These are phyloP conservation scores for Hirudo medicinalis DNA, from an alignment of 1,140 invertebrate genomes.

Conservation along the genomic window DNA sequence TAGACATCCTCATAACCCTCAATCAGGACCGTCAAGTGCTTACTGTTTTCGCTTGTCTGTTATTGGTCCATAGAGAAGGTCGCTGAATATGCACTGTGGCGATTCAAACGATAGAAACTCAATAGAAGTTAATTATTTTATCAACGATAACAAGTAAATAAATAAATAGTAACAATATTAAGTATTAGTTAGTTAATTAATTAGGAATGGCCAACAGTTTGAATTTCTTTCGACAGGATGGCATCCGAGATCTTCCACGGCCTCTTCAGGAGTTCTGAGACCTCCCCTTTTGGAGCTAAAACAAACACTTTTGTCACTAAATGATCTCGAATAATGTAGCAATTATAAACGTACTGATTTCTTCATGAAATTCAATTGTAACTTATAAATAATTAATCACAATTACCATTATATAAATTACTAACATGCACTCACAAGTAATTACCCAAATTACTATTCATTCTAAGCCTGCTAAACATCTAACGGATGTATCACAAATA, in stretches of 20 bases:
- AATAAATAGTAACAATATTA: background rate
- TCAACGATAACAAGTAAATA: no score
- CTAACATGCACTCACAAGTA: no score
- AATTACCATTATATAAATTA: no score
- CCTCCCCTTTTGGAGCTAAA: constrained; percentile 30
- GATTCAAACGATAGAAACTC: background rate
- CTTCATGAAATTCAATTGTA: no score
- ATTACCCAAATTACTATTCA: no score
- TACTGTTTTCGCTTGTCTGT: background rate
- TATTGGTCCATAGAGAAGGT: constrained; percentile 1
- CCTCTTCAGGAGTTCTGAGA: constrained; percentile 55
- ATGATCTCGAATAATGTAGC: no score
- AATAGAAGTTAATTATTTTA: background rate
- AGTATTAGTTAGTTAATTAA: background rate
- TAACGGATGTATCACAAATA: no score
- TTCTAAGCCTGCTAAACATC: no score
- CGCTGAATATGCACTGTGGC: background rate
- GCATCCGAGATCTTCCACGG: constrained; percentile 56
- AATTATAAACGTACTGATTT: no score
- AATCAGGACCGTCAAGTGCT: background rate
- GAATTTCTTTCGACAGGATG: constrained; percentile 59
- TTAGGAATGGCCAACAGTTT: constrained; percentile 46
- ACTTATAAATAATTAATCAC: no score
- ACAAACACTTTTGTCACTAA: background rate
- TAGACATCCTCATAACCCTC: background rate